Evolutionary conservation across 2,888 invertebrate genomes (phyloP), one percentile per base, ranked within the genome.

Genomic region (Dolomedes plantarius): DNA sequence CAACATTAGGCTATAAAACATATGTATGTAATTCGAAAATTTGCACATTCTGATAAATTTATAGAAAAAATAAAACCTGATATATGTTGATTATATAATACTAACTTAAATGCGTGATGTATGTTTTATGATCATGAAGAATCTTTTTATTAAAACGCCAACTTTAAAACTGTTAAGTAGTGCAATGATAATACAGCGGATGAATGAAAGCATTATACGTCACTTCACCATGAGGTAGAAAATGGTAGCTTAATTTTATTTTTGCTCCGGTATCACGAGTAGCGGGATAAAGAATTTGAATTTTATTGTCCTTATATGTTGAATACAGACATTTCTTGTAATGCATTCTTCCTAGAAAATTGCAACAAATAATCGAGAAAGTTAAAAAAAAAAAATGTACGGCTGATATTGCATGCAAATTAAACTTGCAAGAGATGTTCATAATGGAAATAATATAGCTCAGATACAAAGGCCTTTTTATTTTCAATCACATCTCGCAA

Each of bases 401-500:
- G 23, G 23, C 3, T 5, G 23, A 3, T 23, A 23, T 16, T 23
- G 32, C 67, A 67, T 28, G n/a, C 67, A 67, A 64, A 0, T 29
- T n/a, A 32, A 19, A 67, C 28, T 29, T 28, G 11, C 7, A 32
- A 0, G 67, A 7, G 23, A 67, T 32, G 11, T 32, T 67, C 19
- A 32, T 19, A 7, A 19, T 7, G 31, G 19, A 36, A 67, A 32
- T 67, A 67, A 32, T 32, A 67, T 7, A 0, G n/a, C 1, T n/a
- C 6, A 5, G 6, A 67, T 67, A 75, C 36, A 16, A 68, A 65
- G 65, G 50, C 77, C 31, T 72, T 65, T 73, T 77, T 77, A 50
- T 73, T 73, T 77, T 73, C 31, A 39, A 65, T 56, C 41, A 31
- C 39, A 56, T 56, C 67, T 72, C 23, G 83, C 50, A 85, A 85